These are phyloP conservation scores for Karalla daura DNA, from an alignment of 2,797 vertebrate genomes.

Conservation along the genomic window DNA sequence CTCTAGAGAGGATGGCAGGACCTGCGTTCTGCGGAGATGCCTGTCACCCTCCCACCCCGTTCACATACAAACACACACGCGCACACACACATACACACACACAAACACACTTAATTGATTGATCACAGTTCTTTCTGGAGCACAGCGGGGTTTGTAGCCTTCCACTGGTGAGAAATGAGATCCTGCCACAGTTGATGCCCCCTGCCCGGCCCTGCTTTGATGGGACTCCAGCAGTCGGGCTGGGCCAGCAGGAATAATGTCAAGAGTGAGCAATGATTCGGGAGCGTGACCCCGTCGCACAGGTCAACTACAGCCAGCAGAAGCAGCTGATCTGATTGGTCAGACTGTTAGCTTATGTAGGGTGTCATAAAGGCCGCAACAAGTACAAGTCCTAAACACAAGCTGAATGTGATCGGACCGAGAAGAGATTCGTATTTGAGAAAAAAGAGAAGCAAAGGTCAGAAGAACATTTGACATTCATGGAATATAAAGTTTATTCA, in stretches of 20 bases:
- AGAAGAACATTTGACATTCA: no score
- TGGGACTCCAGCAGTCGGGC: slow-evolving; percentile 54
- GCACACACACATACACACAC: slow-evolving; percentile 36
- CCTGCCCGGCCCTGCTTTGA: slow-evolving; percentile 61
- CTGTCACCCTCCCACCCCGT: no score
- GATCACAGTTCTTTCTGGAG: slow-evolving; percentile 73
- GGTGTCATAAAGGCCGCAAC: no score
- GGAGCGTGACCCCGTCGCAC: slow-evolving; percentile 35
- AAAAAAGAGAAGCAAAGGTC: no score
- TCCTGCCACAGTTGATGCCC: slow-evolving; percentile 37
- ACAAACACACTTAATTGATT: slow-evolving; percentile 76
- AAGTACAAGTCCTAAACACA: no score
- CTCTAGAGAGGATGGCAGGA: slow-evolving; percentile 71
- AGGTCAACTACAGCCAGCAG: slow-evolving; percentile 44
- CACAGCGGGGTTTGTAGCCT: slow-evolving; percentile 60
- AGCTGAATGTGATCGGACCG: no score
- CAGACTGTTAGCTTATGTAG: background rate
- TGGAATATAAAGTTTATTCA: no score
- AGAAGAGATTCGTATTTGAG: no score
- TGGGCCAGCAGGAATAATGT: slow-evolving; percentile 28
- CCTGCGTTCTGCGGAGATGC: slow-evolving; percentile 69
- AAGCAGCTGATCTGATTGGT: slow-evolving; percentile 2
- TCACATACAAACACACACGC: slow-evolving; percentile 52
- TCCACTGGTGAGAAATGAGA: slow-evolving; percentile 72
- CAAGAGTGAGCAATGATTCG: slow-evolving; percentile 46